A percentile compares a stretch with the other conserved stretches of the same genome.
These are phyloP conservation scores for Fragum whitleyi DNA, from an alignment of 2,888 invertebrate genomes.

Conservation along the genomic window DNA sequence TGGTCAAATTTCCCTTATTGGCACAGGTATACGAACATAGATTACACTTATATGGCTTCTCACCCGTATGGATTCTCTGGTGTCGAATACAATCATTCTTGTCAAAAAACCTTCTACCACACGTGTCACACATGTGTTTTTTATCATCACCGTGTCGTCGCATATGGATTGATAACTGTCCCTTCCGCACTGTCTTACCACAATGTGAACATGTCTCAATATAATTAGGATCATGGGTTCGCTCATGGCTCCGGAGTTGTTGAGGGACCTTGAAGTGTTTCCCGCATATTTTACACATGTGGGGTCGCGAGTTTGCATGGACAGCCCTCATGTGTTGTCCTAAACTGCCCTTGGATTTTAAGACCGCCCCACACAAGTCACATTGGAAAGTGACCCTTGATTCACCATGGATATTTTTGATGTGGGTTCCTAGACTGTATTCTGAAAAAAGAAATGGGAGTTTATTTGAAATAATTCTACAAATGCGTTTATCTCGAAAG, in stretches of 20 bases:
- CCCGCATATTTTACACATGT: conserved; percentile 34
- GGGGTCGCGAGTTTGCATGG: conserved; percentile 34
- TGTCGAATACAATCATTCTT: conserved; percentile 40
- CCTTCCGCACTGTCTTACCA: conserved; percentile 45
- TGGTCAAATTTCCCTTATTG: conserved; percentile 42
- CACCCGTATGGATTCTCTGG: conserved; percentile 40
- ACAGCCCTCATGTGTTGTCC: conserved; percentile 47
- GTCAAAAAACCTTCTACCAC: conserved; percentile 38
- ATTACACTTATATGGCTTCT: conserved; percentile 45
- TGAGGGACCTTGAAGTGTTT: conserved; percentile 34
- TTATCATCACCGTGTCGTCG: conserved; percentile 36
- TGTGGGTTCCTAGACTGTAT: conserved; percentile 25
- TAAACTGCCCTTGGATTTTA: conserved; percentile 39
- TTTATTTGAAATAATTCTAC: not conserved
- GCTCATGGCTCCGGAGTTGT: conserved; percentile 36
- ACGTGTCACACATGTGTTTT: conserved; percentile 28
- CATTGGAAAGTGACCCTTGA: conserved; percentile 25
- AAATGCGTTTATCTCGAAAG: not conserved
- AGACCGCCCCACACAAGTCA: conserved; percentile 46
- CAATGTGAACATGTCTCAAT: conserved; percentile 42
- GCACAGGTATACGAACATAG: conserved; percentile 40
- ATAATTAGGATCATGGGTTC: conserved; percentile 34
- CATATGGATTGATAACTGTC: conserved; percentile 39
- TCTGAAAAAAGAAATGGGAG: conserved; percentile 31
- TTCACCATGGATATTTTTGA: conserved; percentile 29